phyloP scores from a whole-genome alignment of 2,797 vertebrate genomes.

The Phoebastria nigripes region DNA sequence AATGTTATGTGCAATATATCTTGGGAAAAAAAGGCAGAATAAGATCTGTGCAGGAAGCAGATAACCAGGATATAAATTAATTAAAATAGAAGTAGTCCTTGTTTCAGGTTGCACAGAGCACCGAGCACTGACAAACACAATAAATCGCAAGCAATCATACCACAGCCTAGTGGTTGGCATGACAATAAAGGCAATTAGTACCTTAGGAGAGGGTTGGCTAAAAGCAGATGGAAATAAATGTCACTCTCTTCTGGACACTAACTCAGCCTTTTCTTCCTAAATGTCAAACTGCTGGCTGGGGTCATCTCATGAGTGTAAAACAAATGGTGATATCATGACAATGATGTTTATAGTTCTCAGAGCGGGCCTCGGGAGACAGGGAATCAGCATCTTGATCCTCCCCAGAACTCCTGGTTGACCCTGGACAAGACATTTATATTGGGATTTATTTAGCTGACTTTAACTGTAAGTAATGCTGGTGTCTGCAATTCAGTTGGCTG shows the following conservation, averaged over 20 bases:
- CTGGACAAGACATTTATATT: not conserved
- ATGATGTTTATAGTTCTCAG: not conserved
- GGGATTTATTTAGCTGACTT: conserved; percentile 23
- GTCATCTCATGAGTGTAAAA: not conserved
- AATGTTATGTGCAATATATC: not conserved
- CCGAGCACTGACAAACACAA: not conserved
- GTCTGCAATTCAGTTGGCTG: not conserved
- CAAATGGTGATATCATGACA: not conserved
- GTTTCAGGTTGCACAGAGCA: conserved; percentile 2
- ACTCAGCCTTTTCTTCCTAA: conserved; percentile 13
- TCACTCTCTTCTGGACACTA: not conserved
- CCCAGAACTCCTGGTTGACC: conserved; percentile 17
- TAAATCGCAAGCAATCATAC: not conserved
- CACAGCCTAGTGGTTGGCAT: not conserved
- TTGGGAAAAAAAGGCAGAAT: not conserved
- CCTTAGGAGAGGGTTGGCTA: not conserved
- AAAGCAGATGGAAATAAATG: conserved; percentile 32
- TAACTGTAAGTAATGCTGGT: not conserved
- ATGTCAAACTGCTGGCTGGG: conserved; percentile 14
- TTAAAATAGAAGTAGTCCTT: conserved; percentile 21
- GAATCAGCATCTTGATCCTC: conserved; percentile 39
- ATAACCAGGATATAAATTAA: conserved; percentile 46
- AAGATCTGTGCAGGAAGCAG: conserved; percentile 27
- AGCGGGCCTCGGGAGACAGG: not conserved
- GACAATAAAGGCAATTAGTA: conserved; percentile 43